Conservation (phyloP, 1,140 invertebrate species). For the Proctacanthus coquilletti region DNA sequence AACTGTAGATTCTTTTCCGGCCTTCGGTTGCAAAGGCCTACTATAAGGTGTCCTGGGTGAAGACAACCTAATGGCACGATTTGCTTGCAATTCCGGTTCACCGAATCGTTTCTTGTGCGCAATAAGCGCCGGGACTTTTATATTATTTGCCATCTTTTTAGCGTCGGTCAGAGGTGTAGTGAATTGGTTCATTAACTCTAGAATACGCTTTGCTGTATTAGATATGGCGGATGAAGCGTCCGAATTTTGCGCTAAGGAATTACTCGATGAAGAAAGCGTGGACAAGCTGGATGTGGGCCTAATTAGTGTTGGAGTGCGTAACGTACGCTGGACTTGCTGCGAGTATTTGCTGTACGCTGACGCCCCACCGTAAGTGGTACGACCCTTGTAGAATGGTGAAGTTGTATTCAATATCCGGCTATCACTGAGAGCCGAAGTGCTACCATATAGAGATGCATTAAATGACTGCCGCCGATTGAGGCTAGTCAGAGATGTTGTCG, state of each 20-base stretch:
- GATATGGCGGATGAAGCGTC: slow-evolving; percentile 30
- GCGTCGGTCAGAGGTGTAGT: slow-evolving; percentile 56
- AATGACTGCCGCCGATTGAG: slow-evolving; percentile 16
- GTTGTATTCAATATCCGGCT: slow-evolving; percentile 20
- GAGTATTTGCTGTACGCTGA: slow-evolving; percentile 41
- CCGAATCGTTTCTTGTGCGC: slow-evolving; percentile 13
- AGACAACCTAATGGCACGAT: slow-evolving; percentile 8
- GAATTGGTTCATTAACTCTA: slow-evolving; percentile 55
- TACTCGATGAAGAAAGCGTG: slow-evolving; percentile 12
- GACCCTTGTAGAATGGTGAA: slow-evolving; percentile 68
- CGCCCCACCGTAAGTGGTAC: slow-evolving; percentile 63
- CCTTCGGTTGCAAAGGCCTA: slow-evolving; percentile 10
- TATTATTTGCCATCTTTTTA: slow-evolving; percentile 43
- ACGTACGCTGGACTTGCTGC: slow-evolving; percentile 19
- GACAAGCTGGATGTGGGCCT: slow-evolving; percentile 15
- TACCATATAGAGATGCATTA: slow-evolving; percentile 27
- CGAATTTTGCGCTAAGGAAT: slow-evolving; percentile 1
- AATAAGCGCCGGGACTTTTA: slow-evolving; percentile 13
- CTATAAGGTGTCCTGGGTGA: slow-evolving; percentile 9
- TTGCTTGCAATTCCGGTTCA: slow-evolving; percentile 9
- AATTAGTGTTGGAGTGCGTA: slow-evolving; percentile 8
- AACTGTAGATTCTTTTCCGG: slow-evolving; percentile 9
- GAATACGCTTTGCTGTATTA: slow-evolving; percentile 47
- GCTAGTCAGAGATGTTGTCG: slow-evolving; percentile 22
- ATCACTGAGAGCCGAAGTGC: slow-evolving; percentile 25